Conservation (phyloP, 2,797 vertebrate species). For the Mallotus villosus region DNA sequence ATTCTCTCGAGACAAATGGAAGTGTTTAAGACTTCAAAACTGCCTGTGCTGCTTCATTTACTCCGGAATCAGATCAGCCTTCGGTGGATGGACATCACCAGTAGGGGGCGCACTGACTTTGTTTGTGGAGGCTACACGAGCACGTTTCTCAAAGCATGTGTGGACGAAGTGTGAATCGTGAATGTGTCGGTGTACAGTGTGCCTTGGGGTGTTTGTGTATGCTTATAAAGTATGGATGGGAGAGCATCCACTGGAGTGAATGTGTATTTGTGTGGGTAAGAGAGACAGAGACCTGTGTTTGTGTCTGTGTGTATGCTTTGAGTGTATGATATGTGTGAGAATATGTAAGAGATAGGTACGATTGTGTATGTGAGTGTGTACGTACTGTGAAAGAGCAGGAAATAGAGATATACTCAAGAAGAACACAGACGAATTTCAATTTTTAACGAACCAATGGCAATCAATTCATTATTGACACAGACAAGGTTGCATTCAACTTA, state of each 20-base stretch:
- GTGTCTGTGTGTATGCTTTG: no score
- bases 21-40: constrained; percentile 67
- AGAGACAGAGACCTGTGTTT: neutral
- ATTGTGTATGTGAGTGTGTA: neutral
- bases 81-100: constrained; percentile 36
- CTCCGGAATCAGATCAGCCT: constrained; percentile 55
- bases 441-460: no score
- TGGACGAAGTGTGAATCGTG: constrained; percentile 40
- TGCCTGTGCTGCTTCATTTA: constrained; percentile 67
- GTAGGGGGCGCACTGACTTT: constrained; percentile 69
- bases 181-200: constrained; percentile 8
- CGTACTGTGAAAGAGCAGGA: neutral
- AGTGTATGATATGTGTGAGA: no score
- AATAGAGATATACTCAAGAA: no score
- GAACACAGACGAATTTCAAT: no score
- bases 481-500: constrained; percentile 55
- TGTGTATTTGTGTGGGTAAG: neutral
- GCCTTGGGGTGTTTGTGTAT: neutral
- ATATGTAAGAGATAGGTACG: neutral
- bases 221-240: neutral
- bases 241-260: neutral
- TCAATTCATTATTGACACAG: no score
- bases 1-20: constrained; percentile 70
- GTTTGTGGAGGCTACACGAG: constrained; percentile 31
- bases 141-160: constrained; percentile 27